These are phyloP conservation scores for Erythrocercus mccallii DNA, from an alignment of 2,113 vertebrate species.

Conservation along the genomic window DNA sequence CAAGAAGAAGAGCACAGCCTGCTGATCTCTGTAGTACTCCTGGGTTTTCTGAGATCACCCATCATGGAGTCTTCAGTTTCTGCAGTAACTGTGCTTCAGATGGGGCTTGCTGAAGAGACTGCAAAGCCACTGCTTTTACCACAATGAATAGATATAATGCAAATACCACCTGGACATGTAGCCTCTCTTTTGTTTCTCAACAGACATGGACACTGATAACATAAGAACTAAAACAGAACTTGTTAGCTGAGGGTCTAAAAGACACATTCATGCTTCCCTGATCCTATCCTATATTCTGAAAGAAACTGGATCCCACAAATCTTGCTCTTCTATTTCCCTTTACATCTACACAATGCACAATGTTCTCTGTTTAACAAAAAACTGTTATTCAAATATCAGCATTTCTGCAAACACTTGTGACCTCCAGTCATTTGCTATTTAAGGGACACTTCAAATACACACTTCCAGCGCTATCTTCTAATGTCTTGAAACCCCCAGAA, in stretches of 20 bases:
- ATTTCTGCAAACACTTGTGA: neutral
- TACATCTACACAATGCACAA: neutral
- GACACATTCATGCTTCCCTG: neutral
- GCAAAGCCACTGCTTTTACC: neutral
- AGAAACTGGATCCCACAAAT: neutral
- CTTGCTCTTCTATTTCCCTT: neutral
- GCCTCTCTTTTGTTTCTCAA: neutral
- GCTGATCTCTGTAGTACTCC: neutral
- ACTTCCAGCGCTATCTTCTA: neutral
- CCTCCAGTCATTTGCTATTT: neutral
- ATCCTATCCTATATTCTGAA: neutral
- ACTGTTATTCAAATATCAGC: neutral
- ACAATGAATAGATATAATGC: neutral
- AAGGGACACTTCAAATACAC: neutral
- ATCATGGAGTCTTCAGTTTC: neutral
- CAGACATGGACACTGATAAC: rapidly evolving
- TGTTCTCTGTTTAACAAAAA: neutral
- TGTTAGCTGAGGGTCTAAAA: neutral
- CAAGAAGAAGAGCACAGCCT: neutral
- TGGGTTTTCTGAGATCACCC: neutral
- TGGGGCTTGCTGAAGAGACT: neutral
- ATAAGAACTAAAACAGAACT: neutral
- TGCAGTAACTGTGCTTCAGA: neutral
- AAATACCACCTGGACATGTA: neutral
- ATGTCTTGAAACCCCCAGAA: neutral